Base-by-base conservation (phyloP, 1,140 invertebrate species). In the Vollenhovia emeryi region DNA sequence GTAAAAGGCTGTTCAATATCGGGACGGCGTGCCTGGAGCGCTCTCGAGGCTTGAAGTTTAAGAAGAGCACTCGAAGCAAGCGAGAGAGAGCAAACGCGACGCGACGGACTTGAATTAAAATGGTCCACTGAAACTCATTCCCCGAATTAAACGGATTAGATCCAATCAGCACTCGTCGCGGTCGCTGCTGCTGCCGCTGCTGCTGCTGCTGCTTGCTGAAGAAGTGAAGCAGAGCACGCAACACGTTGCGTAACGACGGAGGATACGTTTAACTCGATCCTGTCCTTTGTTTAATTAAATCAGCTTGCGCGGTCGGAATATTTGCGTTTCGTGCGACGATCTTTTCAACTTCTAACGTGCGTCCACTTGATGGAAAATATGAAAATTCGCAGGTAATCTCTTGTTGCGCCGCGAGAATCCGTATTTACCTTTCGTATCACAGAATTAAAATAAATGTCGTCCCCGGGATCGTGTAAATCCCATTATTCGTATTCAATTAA, bases 81-180 rank as follows among this genome's bases (percentile, higher is more conserved):
- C 18, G 43, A 27, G 60, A 64, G 27, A 79, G 57, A 89, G 75
- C 73, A 85, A 75, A 85, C 79, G 87, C 86, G 84, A 86, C 60
- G 69, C 90, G 86, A 87, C 82, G 79, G 43, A 79, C 89, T 89
- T 85, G 89, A 93, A 93, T 93, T 93, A 93, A 93, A 93, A 93
- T 93, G 92, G 92, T 92, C 91, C 91, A 91, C 88, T 92, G 92
- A 93, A 93, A 93, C 91, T 93, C 93, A 93, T 93, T 93, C 92
- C 86, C 89, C 90, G 91, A 93, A 93, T 93, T 92, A 93, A 93
- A 93, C 90, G 90, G 91, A 93, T 93, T 92, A 93, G 90, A 93
- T 91, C 90, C 92, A 93, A 93, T 93, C 92, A 93, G 91, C 91
- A 89, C 84, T 84, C 78, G 59, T 73, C 64, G 85, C 83, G 69